Percentiles rank a stretch among this genome's conserved stretches.
These are phyloP conservation scores for Amiota mariae DNA, from an alignment of 2,888 invertebrate species.

Conservation along the genomic window DNA sequence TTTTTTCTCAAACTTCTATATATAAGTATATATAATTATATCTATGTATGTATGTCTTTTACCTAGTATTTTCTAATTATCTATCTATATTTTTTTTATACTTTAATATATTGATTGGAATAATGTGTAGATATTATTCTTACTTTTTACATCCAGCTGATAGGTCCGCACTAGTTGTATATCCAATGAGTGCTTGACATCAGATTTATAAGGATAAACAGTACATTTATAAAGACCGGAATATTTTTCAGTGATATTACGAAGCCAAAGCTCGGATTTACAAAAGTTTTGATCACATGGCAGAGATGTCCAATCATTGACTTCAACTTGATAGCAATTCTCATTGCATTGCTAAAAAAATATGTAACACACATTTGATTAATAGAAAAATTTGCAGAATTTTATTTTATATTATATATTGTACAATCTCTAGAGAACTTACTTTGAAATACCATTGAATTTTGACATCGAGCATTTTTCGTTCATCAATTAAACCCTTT, in stretches of 20 bases:
- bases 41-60: too few species aligned
- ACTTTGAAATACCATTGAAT: constrained; percentile 72
- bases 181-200: constrained; percentile 60
- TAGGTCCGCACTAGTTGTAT: constrained; percentile 70
- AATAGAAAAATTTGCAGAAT: too few species aligned
- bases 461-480: constrained; percentile 53
- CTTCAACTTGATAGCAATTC: constrained; percentile 59
- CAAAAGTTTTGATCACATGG: constrained; percentile 67
- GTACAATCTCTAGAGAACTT: constrained; percentile 6
- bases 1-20: too few species aligned
- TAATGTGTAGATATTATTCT: constrained; percentile 28
- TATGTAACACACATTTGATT: not conserved
- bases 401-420: not conserved
- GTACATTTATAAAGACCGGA: constrained; percentile 72
- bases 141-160: constrained; percentile 71
- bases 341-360: constrained; percentile 66
- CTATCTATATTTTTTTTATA: too few species aligned
- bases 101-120: too few species aligned
- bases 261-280: constrained; percentile 62
- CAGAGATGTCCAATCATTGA: constrained; percentile 65
- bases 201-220: constrained; percentile 64
- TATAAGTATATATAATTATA: too few species aligned
- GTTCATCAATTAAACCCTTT: constrained; percentile 62
- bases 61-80: too few species aligned
- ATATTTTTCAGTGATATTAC: constrained; percentile 70